Conservation (phyloP, 2,797 vertebrate species). For the Emydoidea blandingii region DNA sequence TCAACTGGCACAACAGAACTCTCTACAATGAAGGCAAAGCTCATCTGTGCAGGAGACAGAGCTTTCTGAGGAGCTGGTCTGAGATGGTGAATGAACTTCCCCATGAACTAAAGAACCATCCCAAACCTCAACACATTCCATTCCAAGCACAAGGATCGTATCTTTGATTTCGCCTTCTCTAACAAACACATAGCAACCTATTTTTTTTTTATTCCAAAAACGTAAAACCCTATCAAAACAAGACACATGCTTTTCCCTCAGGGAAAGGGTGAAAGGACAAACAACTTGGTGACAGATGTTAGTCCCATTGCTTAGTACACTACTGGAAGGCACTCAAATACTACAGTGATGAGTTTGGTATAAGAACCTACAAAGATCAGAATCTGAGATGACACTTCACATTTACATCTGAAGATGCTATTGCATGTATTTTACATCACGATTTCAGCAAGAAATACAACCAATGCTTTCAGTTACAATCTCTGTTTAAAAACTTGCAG, state of each 20-base stretch:
- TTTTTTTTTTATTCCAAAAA: not conserved
- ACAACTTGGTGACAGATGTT: not conserved
- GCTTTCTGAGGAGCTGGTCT: too few relatives aligned
- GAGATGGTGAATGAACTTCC: too few relatives aligned
- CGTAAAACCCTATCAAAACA: not conserved
- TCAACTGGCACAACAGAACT: too few relatives aligned
- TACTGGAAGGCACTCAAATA: not conserved
- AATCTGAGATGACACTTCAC: not conserved
- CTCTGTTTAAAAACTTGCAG: slow-evolving; percentile 17
- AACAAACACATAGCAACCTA: not conserved
- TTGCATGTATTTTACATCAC: not conserved
- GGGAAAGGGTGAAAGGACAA: not conserved
- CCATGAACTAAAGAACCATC: not conserved
- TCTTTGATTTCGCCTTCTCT: not conserved
- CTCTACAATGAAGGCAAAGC: too few relatives aligned
- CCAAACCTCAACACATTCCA: not conserved
- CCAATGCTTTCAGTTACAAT: not conserved
- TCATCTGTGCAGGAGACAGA: too few relatives aligned
- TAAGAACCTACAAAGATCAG: not conserved
- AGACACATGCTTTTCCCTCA: not conserved
- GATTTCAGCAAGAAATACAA: slow-evolving; percentile 19
- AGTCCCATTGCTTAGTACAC: not conserved
- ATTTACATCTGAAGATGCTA: not conserved
- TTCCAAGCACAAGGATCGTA: not conserved
- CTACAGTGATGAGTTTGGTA: not conserved